Evolutionary conservation across 35 echinoderm and acorn worm genomes (phyloP).

Genomic region (Holothuria glaberrima): DNA sequence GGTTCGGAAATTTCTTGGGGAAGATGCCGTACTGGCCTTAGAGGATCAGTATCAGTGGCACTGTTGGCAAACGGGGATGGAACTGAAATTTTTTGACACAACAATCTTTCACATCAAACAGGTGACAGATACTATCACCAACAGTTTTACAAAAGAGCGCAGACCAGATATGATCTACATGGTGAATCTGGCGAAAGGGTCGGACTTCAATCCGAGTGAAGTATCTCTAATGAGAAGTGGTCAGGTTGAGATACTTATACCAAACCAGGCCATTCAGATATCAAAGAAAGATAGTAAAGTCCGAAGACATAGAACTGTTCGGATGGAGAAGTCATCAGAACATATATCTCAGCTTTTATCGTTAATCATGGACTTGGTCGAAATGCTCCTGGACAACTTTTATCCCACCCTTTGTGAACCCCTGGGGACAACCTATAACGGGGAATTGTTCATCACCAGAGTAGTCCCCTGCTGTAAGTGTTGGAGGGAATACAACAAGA

Average conservation of each 20-base stretch:
- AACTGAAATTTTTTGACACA: slow-evolving; percentile 76
- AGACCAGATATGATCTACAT: slow-evolving; percentile 89
- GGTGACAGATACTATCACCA: slow-evolving; percentile 61
- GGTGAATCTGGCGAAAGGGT: slow-evolving; percentile 62
- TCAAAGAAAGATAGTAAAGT: slow-evolving; percentile 4
- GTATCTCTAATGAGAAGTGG: slow-evolving; percentile 79
- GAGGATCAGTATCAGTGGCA: slow-evolving; percentile 76
- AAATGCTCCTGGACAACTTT: slow-evolving; percentile 91
- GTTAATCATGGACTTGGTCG: slow-evolving; percentile 85
- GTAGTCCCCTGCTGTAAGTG: slow-evolving; percentile 87
- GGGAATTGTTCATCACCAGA: slow-evolving; percentile 93
- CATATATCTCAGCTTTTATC: slow-evolving; percentile 78
- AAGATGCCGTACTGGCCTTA: slow-evolving; percentile 55
- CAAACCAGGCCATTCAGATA: slow-evolving; percentile 80
- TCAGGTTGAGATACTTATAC: slow-evolving; percentile 93
- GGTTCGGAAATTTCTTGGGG: slow-evolving; percentile 61
- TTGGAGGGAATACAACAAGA: slow-evolving; percentile 86
- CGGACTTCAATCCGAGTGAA: slow-evolving; percentile 37
- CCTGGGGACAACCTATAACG: slow-evolving; percentile 77
- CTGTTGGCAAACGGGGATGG: slow-evolving; percentile 94
- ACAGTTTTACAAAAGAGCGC: slow-evolving; percentile 80
- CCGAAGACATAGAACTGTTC: slow-evolving; percentile 42
- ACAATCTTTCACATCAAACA: slow-evolving; percentile 91
- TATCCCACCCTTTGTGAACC: slow-evolving; percentile 91
- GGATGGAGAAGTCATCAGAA: slow-evolving; percentile 74